phyloP scores from a whole-genome alignment of 2,797 vertebrate species.

The Balearica regulorum region DNA sequence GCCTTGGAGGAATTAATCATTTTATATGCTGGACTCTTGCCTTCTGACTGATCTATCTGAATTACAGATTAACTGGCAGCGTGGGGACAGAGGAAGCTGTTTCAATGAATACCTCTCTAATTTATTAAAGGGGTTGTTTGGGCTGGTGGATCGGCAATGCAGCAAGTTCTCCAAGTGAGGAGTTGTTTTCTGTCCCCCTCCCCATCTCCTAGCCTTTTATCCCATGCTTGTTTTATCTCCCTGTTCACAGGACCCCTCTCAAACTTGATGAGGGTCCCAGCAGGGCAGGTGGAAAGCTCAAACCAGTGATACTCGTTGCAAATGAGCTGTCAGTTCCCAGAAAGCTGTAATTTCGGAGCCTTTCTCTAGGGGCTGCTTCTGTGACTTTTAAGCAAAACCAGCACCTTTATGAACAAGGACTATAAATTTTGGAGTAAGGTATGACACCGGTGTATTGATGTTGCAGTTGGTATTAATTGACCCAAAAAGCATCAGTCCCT shows the following conservation, averaged over 20 bases:
- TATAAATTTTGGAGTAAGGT: neutral
- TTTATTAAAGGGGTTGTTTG: constrained; percentile 67
- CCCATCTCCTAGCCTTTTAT: neutral
- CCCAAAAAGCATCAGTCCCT: neutral
- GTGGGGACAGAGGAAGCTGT: constrained; percentile 55
- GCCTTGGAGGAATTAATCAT: constrained; percentile 56
- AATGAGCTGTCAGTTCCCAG: neutral
- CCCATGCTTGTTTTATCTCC: neutral
- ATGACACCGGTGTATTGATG: neutral
- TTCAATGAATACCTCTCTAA: constrained; percentile 65
- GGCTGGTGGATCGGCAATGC: neutral
- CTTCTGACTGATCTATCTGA: constrained; percentile 69
- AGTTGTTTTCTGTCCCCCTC: neutral
- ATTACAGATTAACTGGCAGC: constrained; percentile 73
- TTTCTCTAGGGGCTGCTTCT: neutral
- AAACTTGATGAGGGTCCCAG: neutral
- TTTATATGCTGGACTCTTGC: constrained; percentile 60
- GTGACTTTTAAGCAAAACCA: neutral
- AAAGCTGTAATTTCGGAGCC: neutral
- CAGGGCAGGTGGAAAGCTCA: neutral
- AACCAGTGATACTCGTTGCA: neutral
- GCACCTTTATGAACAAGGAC: neutral
- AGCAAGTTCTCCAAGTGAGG: constrained; percentile 1
- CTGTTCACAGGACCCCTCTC: neutral
- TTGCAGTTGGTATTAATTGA: neutral